Evolutionary conservation across 2,797 vertebrate species (phyloP), one percentile per base, ranked within the genome.

Genomic region (Setipinna tenuifilis): DNA sequence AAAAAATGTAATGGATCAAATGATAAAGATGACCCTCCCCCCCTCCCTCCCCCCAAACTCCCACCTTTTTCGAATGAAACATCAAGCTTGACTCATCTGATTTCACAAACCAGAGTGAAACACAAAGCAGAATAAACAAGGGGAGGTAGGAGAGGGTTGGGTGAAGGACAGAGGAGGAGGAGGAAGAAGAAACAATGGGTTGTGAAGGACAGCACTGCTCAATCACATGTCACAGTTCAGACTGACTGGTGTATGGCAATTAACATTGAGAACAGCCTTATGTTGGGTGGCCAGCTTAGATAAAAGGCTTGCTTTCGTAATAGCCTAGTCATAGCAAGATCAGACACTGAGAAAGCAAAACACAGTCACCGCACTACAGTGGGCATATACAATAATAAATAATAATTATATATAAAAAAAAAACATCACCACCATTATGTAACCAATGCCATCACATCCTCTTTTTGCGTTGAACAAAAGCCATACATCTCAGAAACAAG

Each of bases 281-380:
- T 44, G 19, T 41, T 41, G 71, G 19, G 41, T 21, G 35, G 71
- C 31, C 71, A 44, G 35, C 35, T 78, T 44, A 78, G 35, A 19
- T 41, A 21, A 78, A 31, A 41, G 35, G 16, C 35, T 78, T 41
- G 71, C 71, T 44, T 78, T 78, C 71, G 19, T 54, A 54, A 54
- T 54, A 54, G 50, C 50, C 68, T 44, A 44, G 71, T 78, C 35
- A 78, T 44, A 78, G 21, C n/a, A 65, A 75, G 68, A 41, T 41
- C 71, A 44, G 71, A 78, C 71, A 78, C 35, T 44, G 71, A 44
- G 71, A 78, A 78, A 44, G 71, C 71, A 78, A 78, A 78, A 41
- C 68, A 75, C 71, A 78, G 71, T 78, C 71, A 78, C 31, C 71
- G 71, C 71, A 78, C 71, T 19, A 78, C 71, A 78, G 71, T 78